These are phyloP conservation scores for Bubo blakistoni DNA, from an alignment of 2,113 vertebrate genomes.

Conservation along the genomic window DNA sequence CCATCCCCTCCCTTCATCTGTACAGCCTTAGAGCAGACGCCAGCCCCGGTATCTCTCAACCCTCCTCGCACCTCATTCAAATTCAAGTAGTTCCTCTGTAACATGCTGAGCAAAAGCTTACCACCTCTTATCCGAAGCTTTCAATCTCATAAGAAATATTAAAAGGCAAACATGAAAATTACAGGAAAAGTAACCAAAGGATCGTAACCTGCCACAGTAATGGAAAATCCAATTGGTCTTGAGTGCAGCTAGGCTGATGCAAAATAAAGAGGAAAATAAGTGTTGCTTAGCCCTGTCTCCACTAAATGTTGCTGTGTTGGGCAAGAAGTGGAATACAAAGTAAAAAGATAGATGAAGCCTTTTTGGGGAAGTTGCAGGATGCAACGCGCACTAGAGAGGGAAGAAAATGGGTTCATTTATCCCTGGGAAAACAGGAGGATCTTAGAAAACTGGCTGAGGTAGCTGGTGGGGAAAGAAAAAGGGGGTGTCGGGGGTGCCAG, in stretches of 20 bases:
- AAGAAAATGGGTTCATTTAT: rapidly evolving
- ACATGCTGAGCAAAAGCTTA: not conserved
- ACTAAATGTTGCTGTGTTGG: not conserved
- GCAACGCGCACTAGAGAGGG: rapidly evolving
- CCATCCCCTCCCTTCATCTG: not conserved
- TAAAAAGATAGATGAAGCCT: not conserved
- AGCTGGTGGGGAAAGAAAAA: not conserved
- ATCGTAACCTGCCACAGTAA: slow-evolving; percentile 5
- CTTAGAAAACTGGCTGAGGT: not conserved
- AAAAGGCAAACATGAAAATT: slow-evolving; percentile 51
- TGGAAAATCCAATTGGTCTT: slow-evolving; percentile 20
- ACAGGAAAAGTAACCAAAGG: slow-evolving; percentile 36
- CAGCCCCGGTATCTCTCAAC: not conserved
- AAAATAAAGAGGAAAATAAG: not conserved
- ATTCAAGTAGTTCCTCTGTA: not conserved
- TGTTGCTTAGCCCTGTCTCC: not conserved
- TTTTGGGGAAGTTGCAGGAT: not conserved
- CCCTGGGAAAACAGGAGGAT: not conserved
- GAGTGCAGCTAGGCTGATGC: not conserved
- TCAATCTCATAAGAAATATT: slow-evolving; percentile 42
- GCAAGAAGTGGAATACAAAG: not conserved
- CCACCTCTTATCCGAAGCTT: not conserved
- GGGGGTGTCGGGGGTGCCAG: no score
- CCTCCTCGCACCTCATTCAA: not conserved
- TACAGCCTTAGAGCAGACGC: not conserved